phyloP scores from a whole-genome alignment of 2,113 vertebrate species.

The Myotis lucifugus region DNA sequence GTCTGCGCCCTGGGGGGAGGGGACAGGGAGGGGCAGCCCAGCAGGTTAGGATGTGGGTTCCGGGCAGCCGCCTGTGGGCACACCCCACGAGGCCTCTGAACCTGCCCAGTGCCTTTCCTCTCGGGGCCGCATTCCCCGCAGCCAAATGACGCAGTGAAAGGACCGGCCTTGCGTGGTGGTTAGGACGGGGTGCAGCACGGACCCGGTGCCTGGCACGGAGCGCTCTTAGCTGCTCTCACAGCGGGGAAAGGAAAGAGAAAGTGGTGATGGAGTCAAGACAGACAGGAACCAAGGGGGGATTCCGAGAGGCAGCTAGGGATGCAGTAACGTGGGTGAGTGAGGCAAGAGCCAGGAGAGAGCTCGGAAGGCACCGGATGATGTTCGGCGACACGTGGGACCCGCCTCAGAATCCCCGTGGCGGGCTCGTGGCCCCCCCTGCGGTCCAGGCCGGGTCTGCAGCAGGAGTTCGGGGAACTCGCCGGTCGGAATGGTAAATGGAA shows the following conservation, averaged over 20 bases:
- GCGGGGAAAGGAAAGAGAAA: neutral
- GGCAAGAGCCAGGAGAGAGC: neutral
- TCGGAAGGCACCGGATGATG: neutral
- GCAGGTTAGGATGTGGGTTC: fast-evolving
- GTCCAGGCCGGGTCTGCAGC: neutral
- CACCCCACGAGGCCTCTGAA: neutral
- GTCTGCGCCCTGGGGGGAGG: fast-evolving
- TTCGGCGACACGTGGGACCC: neutral
- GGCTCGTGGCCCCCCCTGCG: fast-evolving
- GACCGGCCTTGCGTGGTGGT: too few species aligned
- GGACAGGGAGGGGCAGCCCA: too few species aligned
- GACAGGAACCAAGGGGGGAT: neutral
- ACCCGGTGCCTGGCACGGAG: neutral
- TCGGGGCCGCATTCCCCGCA: neutral
- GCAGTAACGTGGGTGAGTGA: neutral
- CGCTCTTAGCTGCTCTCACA: neutral
- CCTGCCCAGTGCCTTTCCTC: neutral
- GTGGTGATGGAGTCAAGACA: neutral
- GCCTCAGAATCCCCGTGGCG: neutral
- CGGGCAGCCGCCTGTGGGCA: neutral
- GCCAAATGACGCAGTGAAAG: neutral
- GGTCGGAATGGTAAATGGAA: neutral
- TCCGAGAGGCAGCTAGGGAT: fast-evolving
- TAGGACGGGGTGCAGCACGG: neutral
- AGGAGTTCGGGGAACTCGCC: neutral